Conservation (phyloP, 1,140 invertebrate species). For the Microvelia longipes region DNA sequence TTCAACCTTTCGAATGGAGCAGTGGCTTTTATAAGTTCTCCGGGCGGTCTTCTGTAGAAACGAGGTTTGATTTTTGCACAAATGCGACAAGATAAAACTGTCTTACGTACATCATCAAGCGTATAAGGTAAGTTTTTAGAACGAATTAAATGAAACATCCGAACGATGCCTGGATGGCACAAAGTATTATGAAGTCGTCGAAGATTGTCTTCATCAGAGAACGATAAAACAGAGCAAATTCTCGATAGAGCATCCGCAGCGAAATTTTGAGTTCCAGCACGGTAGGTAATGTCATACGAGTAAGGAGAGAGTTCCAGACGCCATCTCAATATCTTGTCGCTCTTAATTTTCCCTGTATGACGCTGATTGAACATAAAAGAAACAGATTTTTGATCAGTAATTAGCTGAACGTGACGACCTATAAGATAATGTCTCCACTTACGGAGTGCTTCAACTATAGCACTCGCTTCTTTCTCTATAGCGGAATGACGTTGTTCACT, state of each 20-base stretch:
- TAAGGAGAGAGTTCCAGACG: not conserved
- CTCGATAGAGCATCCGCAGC: not conserved
- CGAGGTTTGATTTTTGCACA: not conserved
- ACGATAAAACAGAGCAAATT: not conserved
- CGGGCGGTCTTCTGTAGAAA: not conserved
- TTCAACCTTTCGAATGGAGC: slow-evolving; percentile 20
- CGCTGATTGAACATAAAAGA: not conserved
- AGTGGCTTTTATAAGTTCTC: slow-evolving; percentile 19
- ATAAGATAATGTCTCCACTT: not conserved
- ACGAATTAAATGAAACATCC: not conserved
- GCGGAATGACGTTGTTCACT: not conserved
- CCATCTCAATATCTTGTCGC: not conserved
- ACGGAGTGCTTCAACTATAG: not conserved
- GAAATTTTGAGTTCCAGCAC: not conserved
- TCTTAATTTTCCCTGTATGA: not conserved
- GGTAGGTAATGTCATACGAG: not conserved
- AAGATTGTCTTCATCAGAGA: not conserved
- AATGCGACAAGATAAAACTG: not conserved
- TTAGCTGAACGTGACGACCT: not conserved
- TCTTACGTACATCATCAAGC: not conserved
- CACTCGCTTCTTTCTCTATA: not conserved
- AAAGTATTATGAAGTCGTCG: not conserved
- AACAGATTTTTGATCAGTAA: not conserved
- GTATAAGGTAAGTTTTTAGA: not conserved
- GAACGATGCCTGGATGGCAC: not conserved